These are phyloP conservation scores for Loxodonta africana DNA, from an alignment of 2,113 vertebrate genomes.

Conservation along the genomic window DNA sequence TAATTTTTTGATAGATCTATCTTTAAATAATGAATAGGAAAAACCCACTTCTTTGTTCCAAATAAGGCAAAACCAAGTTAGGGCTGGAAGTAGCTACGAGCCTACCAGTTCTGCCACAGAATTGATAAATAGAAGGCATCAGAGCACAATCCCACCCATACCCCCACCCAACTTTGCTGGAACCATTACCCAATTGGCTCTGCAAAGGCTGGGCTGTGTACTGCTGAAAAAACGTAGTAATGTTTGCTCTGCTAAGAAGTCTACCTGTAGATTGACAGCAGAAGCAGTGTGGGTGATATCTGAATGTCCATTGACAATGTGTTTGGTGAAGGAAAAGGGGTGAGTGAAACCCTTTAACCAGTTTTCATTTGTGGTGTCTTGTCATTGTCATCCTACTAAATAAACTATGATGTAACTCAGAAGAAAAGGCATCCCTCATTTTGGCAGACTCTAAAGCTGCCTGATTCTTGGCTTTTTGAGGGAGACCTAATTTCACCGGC, in stretches of 20 bases:
- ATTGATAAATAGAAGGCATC: neutral
- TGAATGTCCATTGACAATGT: neutral
- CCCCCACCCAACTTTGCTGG: neutral
- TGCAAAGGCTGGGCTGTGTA: neutral
- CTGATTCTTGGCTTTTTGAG: neutral
- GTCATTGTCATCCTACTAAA: neutral
- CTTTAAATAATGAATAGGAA: slow-evolving; percentile 29
- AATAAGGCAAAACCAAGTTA: slow-evolving; percentile 14
- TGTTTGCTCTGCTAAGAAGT: neutral
- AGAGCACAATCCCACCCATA: neutral
- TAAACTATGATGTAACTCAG: neutral
- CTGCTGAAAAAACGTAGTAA: neutral
- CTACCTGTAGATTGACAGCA: neutral
- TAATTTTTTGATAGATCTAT: neutral
- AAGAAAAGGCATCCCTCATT: neutral
- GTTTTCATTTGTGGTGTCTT: slow-evolving; percentile 8
- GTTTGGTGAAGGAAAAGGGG: neutral
- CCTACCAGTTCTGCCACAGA: neutral
- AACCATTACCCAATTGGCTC: neutral
- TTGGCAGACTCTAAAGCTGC: neutral
- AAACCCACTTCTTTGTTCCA: slow-evolving; percentile 32
- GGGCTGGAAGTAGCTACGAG: neutral
- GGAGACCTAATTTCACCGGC: neutral
- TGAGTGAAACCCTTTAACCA: neutral
- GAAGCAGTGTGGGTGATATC: neutral